Evolutionary conservation across 2,888 invertebrate species (phyloP).

Genomic region (Phasia obesa): DNA sequence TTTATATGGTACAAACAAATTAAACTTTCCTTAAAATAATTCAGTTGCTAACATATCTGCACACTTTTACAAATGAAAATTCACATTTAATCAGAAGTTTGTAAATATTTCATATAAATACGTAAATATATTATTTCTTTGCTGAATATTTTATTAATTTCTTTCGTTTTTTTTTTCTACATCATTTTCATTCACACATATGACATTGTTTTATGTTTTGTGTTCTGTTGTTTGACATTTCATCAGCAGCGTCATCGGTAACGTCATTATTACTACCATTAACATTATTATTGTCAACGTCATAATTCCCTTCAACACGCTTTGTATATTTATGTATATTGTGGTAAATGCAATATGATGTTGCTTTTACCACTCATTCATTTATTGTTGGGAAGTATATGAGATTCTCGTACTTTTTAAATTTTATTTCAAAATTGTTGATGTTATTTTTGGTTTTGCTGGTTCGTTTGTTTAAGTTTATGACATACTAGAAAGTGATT

Average conservation of each 20-base stretch:
- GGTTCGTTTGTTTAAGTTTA: slow-evolving; percentile 49
- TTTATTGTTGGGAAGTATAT: slow-evolving; percentile 4
- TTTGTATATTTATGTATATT: not conserved
- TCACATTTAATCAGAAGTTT: not conserved
- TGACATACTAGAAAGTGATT: slow-evolving; percentile 50
- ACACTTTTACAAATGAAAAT: not conserved
- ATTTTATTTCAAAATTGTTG: slow-evolving; percentile 65
- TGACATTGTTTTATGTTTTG: slow-evolving; percentile 65
- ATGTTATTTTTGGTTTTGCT: slow-evolving; percentile 57
- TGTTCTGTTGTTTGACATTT: slow-evolving; percentile 63
- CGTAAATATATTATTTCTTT: slow-evolving; percentile 37
- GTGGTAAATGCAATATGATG: slow-evolving; percentile 42
- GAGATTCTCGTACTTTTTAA: slow-evolving; percentile 48
- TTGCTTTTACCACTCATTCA: slow-evolving; percentile 43
- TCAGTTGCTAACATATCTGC: not conserved
- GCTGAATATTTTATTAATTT: slow-evolving; percentile 26
- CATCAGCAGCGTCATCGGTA: slow-evolving; percentile 53
- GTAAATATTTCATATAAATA: slow-evolving; percentile 18
- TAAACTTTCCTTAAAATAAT: not conserved
- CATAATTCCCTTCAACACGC: slow-evolving; percentile 14
- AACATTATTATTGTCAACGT: slow-evolving; percentile 38
- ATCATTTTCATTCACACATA: slow-evolving; percentile 49
- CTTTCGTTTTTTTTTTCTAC: slow-evolving; percentile 35
- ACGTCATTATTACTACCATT: slow-evolving; percentile 20
- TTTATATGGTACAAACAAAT: too few relatives aligned